phyloP scores from a whole-genome alignment of 2,797 vertebrate species.

The Phalloptychus januarius region DNA sequence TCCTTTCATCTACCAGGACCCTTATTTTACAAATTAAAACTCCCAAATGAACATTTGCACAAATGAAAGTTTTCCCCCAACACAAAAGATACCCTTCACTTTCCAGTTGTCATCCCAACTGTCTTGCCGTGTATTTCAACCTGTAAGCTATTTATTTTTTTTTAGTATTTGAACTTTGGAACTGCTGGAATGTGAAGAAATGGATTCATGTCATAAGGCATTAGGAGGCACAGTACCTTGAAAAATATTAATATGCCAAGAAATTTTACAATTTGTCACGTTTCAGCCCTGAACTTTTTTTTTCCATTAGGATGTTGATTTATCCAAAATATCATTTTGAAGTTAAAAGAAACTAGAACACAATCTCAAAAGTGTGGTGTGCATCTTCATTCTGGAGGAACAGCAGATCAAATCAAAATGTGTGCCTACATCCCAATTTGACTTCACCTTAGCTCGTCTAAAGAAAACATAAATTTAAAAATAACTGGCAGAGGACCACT shows the following conservation, averaged over 20 bases:
- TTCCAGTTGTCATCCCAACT: conserved; percentile 28
- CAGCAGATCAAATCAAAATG: no score
- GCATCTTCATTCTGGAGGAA: not conserved
- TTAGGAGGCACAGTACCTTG: conserved; percentile 29
- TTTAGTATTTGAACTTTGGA: conserved; percentile 36
- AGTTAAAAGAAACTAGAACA: not conserved
- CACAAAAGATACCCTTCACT: conserved; percentile 1
- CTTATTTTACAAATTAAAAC: conserved; percentile 29
- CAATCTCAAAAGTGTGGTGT: not conserved
- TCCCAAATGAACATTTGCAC: conserved; percentile 15
- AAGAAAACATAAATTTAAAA: not conserved
- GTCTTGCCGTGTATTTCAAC: conserved; percentile 10
- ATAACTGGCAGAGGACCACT: not conserved
- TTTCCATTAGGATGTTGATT: not conserved
- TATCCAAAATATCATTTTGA: not conserved
- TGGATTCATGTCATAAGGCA: conserved; percentile 79
- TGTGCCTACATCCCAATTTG: not conserved
- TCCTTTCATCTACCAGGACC: conserved; percentile 13
- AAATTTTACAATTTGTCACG: not conserved
- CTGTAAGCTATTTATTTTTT: conserved; percentile 38
- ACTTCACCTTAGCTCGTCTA: not conserved
- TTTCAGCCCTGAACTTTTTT: not conserved
- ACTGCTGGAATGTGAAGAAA: conserved; percentile 57
- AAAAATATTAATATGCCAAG: not conserved
- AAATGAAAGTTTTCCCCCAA: not conserved